Evolutionary conservation across 2,888 invertebrate genomes (phyloP).

Genomic region (Cerastis rubricosa): DNA sequence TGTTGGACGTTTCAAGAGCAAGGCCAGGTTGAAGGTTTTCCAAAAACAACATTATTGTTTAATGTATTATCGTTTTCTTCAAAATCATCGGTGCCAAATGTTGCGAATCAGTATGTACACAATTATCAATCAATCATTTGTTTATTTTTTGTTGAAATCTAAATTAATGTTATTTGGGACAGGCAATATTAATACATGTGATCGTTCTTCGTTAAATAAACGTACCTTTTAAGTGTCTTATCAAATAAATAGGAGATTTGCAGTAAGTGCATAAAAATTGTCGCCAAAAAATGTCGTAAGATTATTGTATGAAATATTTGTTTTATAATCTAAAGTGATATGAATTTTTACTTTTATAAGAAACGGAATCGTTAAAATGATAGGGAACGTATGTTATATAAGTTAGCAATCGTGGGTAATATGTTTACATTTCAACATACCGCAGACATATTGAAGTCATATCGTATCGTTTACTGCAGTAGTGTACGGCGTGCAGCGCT

Average conservation of each 20-base stretch:
- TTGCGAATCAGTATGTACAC: conserved; percentile 24
- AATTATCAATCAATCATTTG: conserved; percentile 8
- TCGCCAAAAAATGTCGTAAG: conserved; percentile 39
- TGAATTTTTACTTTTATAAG: conserved; percentile 60
- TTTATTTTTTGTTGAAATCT: conserved; percentile 34
- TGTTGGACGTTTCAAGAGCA: conserved; percentile 19
- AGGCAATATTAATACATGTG: conserved; percentile 36
- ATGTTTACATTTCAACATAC: conserved; percentile 68
- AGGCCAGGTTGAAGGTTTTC: not conserved
- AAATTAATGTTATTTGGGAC: conserved; percentile 20
- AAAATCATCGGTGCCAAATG: conserved; percentile 57
- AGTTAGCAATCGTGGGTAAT: conserved; percentile 12
- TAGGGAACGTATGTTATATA: conserved; percentile 11
- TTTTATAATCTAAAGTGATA: conserved; percentile 35
- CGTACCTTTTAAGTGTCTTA: conserved; percentile 24
- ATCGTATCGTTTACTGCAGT: conserved; percentile 73
- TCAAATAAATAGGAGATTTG: conserved; percentile 29
- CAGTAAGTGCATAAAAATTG: conserved; percentile 30
- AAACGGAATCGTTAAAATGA: conserved; percentile 19
- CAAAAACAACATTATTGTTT: not conserved
- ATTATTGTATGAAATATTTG: conserved; percentile 30
- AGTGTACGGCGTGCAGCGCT: not conserved
- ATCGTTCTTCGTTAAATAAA: conserved; percentile 33
- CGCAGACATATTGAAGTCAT: conserved; percentile 82
- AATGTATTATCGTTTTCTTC: not conserved